Evolutionary conservation across 2,797 vertebrate species (phyloP).

Genomic region (Danio aesculapii): DNA sequence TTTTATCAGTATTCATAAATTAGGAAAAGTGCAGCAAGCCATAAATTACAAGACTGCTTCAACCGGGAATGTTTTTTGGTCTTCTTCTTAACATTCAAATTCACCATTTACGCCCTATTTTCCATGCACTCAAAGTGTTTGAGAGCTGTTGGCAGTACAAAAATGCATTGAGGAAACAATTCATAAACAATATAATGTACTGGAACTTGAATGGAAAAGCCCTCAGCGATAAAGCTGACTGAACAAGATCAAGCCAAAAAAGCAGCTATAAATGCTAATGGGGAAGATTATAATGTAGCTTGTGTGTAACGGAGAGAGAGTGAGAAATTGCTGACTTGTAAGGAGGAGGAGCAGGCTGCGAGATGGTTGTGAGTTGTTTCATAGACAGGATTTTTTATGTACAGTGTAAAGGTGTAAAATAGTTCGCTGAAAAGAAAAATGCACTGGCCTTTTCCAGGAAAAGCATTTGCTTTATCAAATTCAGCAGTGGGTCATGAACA

Average conservation of each 20-base stretch:
- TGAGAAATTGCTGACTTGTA: conserved; percentile 48
- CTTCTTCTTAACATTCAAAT: neutral
- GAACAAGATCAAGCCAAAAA: neutral
- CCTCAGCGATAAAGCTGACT: neutral
- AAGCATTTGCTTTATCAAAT: conserved; percentile 33
- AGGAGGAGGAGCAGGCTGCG: neutral
- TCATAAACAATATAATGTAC: neutral
- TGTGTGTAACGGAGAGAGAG: conserved; percentile 34
- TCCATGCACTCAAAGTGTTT: neutral
- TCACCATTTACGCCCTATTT: neutral
- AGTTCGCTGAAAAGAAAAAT: conserved; percentile 4
- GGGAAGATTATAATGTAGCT: neutral
- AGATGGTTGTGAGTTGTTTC: conserved; percentile 12
- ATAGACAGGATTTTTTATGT: neutral
- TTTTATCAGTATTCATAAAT: neutral
- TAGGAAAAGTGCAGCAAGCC: neutral
- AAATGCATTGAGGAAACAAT: neutral
- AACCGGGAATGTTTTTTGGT: neutral
- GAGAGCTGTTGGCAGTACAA: neutral
- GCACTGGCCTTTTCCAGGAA: neutral
- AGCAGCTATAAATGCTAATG: conserved; percentile 6
- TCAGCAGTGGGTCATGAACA: conserved; percentile 4
- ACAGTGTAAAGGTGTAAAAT: conserved; percentile 23
- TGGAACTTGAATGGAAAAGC: neutral
- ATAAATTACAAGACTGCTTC: conserved; percentile 57